Percentiles rank a stretch among this genome's conserved stretches.
Conservation (phyloP, 2,797 vertebrate species). For the Botia kubotai region DNA sequence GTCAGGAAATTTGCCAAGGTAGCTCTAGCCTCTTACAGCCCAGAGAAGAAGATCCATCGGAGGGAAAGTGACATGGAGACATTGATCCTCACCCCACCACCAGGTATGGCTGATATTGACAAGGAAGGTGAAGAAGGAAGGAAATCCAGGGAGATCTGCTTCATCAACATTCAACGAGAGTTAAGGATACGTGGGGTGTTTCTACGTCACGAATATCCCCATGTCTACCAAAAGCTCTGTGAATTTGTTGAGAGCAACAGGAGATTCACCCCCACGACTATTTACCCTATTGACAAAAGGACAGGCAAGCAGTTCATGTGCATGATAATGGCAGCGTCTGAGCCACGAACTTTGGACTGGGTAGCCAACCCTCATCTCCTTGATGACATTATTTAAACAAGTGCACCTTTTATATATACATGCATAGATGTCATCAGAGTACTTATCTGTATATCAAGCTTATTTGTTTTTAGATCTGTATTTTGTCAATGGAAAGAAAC, state of each 20-base stretch:
- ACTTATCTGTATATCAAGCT: conserved; percentile 77
- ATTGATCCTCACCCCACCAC: conserved; percentile 93
- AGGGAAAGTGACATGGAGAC: conserved; percentile 95
- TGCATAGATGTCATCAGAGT: conserved; percentile 74
- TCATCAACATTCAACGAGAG: conserved; percentile 97
- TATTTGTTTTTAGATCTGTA: conserved; percentile 77
- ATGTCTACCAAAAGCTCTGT: conserved; percentile 94
- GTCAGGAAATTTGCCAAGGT: conserved; percentile 97
- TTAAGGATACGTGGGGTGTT: conserved; percentile 94
- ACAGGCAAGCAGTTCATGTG: conserved; percentile 99
- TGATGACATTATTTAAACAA: conserved; percentile 92
- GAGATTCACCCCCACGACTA: conserved; percentile 96
- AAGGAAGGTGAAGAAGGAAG: conserved; percentile 93
- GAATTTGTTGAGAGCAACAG: conserved; percentile 95
- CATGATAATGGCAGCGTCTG: conserved; percentile 99
- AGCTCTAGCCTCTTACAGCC: conserved; percentile 92
- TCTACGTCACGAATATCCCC: conserved; percentile 92
- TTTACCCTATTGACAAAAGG: conserved; percentile 96
- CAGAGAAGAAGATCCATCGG: conserved; percentile 85
- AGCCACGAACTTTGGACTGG: conserved; percentile 97
- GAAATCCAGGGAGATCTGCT: conserved; percentile 94
- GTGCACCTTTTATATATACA: conserved; percentile 76
- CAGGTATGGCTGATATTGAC: conserved; percentile 91
- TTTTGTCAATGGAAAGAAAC: conserved; percentile 72
- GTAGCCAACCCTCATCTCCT: conserved; percentile 96